A percentile compares a stretch with the other conserved stretches of the same genome.
Evolutionary conservation across 2,113 vertebrate species (phyloP).

Genomic region (Salvelinus namaycush): DNA sequence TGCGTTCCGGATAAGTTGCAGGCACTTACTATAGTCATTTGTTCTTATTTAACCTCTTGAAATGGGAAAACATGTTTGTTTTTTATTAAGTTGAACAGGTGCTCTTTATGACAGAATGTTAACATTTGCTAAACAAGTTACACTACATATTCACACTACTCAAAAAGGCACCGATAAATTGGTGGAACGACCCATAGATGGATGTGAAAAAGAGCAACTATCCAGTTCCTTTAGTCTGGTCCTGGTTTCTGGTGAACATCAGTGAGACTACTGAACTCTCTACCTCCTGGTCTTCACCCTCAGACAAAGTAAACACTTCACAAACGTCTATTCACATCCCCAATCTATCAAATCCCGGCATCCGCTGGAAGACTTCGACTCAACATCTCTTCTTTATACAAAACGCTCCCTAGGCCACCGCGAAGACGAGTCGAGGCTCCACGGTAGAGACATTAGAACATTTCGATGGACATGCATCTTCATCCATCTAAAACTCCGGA

Average conservation of each 20-base stretch:
- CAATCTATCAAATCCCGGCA: conserved; percentile 50
- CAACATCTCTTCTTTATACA: not conserved
- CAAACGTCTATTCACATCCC: conserved; percentile 39
- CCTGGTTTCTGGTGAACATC: conserved; percentile 61
- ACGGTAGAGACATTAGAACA: not conserved
- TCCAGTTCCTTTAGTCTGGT: conserved; percentile 25
- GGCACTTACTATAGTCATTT: no score
- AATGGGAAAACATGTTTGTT: no score
- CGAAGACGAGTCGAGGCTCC: not conserved
- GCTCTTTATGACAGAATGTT: no score
- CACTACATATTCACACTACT: no score
- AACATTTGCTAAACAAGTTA: no score
- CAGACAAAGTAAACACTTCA: conserved; percentile 59
- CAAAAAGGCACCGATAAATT: no score
- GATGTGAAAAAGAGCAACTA: conserved; percentile 45
- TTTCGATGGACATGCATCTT: not conserved
- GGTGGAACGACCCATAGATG: not conserved
- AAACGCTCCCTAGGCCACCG: no score
- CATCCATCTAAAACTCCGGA: not conserved
- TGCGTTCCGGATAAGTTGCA: no score
- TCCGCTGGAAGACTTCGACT: conserved; percentile 54
- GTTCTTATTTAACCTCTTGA: no score
- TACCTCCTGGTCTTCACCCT: conserved; percentile 41
- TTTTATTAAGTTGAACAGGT: no score
- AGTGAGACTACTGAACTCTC: conserved; percentile 62